Evolutionary conservation across 2,888 invertebrate genomes (phyloP), one percentile per base, ranked within the genome.

Genomic region (Clostera curtula): DNA sequence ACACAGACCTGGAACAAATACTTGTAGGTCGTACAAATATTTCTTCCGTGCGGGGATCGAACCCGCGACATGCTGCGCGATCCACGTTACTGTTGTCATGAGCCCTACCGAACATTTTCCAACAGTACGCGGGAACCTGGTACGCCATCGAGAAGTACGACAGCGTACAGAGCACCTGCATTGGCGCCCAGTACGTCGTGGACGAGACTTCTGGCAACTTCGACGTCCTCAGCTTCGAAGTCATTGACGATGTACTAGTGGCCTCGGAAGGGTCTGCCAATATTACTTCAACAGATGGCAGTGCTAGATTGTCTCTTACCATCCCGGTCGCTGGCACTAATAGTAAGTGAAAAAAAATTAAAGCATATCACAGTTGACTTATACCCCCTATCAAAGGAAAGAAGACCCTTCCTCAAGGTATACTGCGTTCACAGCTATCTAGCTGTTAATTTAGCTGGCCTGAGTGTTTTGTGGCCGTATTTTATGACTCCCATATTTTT

Each of bases 61-160:
- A n/a, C n/a, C n/a, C n/a, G n/a, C n/a, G n/a, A n/a, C n/a, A n/a
- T n/a, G n/a, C n/a, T n/a, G n/a, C n/a, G n/a, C n/a, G n/a, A n/a
- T n/a, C n/a, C n/a, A n/a, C n/a, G n/a, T n/a, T n/a, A n/a, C n/a
- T n/a, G n/a, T n/a, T n/a, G n/a, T n/a, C n/a, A n/a, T 21, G 7
- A 3, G 11, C 7, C 12, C 24, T n/a, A 23, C 10, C 21, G 30
- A 7, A 22, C 15, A 15, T 24, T 25, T n/a, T 14, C 27, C 36
- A 17, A 36, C 63, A 77, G 85, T 85, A 71, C 38, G 55, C 60
- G 12, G 77, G 71, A 22, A 67, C 53, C 1, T 84, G 82, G 84
- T 83, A 75, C 48, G 70, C 77, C 27, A 65, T 61, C 3, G 62
- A 70, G 29, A 55, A 66, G 7, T 77, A 80, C 38, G 69, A 71